Evolutionary conservation across 2,797 vertebrate species (phyloP), one percentile per base, ranked within the genome.

Genomic region (Mallotus villosus): DNA sequence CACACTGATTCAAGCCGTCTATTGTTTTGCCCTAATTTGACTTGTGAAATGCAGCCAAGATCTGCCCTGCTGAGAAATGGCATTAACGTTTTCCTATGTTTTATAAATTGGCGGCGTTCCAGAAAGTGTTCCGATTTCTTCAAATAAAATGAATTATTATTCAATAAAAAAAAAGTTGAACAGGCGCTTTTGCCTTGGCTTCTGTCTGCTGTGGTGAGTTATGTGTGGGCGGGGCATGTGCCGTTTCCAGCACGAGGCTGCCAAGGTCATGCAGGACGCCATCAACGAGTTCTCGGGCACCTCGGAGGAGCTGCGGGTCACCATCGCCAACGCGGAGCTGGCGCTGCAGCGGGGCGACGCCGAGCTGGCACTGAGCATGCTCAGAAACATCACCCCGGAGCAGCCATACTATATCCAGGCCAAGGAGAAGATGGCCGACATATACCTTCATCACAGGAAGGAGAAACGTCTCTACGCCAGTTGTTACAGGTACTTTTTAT

Each of bases 241-340:
- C 69, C 65, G 41, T 84, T 85, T 88, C 70, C 66, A 99, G 98
- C 97, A 99, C 5, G 96, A 99, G 86, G 97, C 97, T 65, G 93
- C 96, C 82, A 96, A 98, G 89, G 91, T 97, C 79, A 95, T 99
- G 89, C 97, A 99, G 86, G 98, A 99, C 0, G 95, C 97, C 73
- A 96, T 98, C 85, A 97, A 95, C 68, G 96, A 99, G 88, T 99
- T 99, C 88, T 95, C 95, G 0, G 96, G 97, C 74, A 97, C 96
- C 0, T 83, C 95, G 0, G 97, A 99, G 87, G 98, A 98, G 65
- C 74, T 98, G 0, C 94, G 96, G 1, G 88, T 94, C 22, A 86
- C 91, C 71, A 91, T 95, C 79, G 92, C 92, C 62, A 93, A 94
- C 24, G 90, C 93, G 73, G 93, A 95, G 78, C 80, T 95, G 17